Evolutionary conservation across 2,797 vertebrate species (phyloP).

Genomic region (Syncerus caffer): DNA sequence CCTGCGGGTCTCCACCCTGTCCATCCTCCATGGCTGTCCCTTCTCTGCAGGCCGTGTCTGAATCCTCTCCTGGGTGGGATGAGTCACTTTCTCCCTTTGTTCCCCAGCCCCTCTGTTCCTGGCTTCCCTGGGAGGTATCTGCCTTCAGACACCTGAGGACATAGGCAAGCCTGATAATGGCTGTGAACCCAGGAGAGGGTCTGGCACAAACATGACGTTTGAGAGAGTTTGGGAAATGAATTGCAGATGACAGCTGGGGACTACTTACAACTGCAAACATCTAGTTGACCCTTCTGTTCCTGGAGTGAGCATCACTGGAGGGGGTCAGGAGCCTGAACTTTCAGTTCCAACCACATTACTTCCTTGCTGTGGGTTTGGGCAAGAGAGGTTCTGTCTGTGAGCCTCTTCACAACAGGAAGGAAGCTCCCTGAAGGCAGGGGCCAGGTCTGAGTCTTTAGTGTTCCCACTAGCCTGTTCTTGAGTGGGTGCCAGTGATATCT

Average conservation of each 20-base stretch:
- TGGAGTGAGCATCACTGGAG: not conserved
- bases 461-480: not conserved
- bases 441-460: not conserved
- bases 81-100: constrained; percentile 25
- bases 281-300: not conserved
- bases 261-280: not conserved
- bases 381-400: not conserved
- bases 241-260: not conserved
- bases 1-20: not conserved
- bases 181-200: not conserved
- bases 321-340: not conserved
- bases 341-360: not conserved
- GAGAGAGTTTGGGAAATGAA: not conserved
- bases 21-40: not conserved
- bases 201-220: not conserved
- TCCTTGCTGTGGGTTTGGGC: not conserved
- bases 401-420: not conserved
- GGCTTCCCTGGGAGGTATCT: not conserved
- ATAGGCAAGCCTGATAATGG: not conserved
- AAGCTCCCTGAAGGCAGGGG: not conserved
- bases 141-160: not conserved
- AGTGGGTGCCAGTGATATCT: not conserved
- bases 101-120: not conserved
- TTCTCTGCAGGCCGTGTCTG: not conserved
- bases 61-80: not conserved